These are phyloP conservation scores for Peromyscus polionotus DNA, from an alignment of 2,113 vertebrate genomes.

Conservation along the genomic window DNA sequence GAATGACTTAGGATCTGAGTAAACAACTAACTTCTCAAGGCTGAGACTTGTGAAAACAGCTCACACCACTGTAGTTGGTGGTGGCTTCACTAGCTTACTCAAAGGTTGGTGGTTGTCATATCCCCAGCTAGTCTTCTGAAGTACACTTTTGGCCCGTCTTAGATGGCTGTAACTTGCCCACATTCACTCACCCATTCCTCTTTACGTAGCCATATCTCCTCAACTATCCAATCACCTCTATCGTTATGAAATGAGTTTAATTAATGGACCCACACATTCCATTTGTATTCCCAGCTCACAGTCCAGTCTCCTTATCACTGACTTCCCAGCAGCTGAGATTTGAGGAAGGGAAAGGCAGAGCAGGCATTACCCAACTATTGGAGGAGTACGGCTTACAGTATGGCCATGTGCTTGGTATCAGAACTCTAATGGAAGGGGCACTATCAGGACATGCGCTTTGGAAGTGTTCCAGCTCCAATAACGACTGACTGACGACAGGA, in stretches of 20 bases:
- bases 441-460: too few relatives aligned
- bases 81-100: neutral
- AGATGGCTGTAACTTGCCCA: neutral
- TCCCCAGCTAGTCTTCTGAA: neutral
- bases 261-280: neutral
- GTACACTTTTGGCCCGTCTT: neutral
- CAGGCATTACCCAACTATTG: neutral
- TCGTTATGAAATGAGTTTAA: neutral
- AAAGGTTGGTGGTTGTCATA: neutral
- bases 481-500: neutral
- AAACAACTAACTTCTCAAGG: neutral
- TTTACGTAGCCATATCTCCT: neutral
- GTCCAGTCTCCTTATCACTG: neutral
- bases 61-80: neutral
- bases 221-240: neutral
- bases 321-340: neutral
- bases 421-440: accelerated
- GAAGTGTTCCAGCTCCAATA: neutral
- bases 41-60: neutral
- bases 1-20: neutral
- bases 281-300: neutral
- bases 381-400: neutral
- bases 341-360: neutral
- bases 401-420: neutral
- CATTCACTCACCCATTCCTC: neutral